Evolutionary conservation across 2,888 invertebrate species (phyloP), one percentile per base, ranked within the genome.

Genomic region (Dicycla oo): DNA sequence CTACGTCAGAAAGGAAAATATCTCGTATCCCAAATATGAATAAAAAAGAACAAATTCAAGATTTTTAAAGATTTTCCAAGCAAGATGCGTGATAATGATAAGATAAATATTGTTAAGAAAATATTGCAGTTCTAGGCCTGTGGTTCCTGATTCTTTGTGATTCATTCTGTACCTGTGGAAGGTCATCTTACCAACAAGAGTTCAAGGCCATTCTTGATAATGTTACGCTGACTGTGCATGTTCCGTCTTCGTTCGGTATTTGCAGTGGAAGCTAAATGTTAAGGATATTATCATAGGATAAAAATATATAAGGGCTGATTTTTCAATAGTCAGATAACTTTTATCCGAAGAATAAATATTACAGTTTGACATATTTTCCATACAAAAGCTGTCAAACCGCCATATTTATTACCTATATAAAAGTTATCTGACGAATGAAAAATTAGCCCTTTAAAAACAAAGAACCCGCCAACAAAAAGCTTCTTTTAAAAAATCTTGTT

Each of bases 131-230:
- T 69, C 51, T 20, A 53, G 34, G 11, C 2, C 13, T 34, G 2
- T 26, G 15, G 1, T 47, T 54, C 0, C 3, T 53, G 15, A 58
- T 43, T 54, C 15, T 77, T 26, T 49, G 18, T 13, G 23, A 66
- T 38, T 26, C 11, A 40, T 61, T 72, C 3, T 18, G 18, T 69
- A 51, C 61, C 15, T 45, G 30, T 13, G 10, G 10, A 71, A 57
- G 61, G n/a, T 78, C 61, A 43, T n/a, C 4, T 30, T 40, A 43
- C 15, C 13, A 15, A 43, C 15, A 43, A 66, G 47, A 57, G 51
- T 34, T 80, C 74, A 80, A 62, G 62, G 57, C 1, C 26, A 18
- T 20, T 13, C 11, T 11, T n/a, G n/a, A 26, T 38, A 15, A 26
- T 45, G 23, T 30, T 13, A 60, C 20, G 10, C 38, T 45, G 51